These are phyloP conservation scores for Ceraclea dissimilis DNA, from an alignment of 2,888 invertebrate species.

Conservation along the genomic window DNA sequence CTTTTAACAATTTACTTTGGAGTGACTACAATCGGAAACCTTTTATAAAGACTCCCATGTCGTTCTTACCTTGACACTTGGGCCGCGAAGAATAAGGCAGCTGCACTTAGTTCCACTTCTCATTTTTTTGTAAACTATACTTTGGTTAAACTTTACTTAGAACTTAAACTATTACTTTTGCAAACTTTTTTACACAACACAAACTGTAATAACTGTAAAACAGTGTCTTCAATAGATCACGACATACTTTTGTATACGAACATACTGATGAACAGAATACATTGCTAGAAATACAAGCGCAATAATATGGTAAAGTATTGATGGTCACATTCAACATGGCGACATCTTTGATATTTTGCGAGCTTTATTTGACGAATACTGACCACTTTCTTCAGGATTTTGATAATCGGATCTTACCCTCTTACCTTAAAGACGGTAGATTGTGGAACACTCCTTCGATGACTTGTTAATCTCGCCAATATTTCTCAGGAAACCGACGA, in stretches of 20 bases:
- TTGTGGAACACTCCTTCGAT: conserved; percentile 19
- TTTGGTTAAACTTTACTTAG: conserved; percentile 7
- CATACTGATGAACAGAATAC: conserved; percentile 16
- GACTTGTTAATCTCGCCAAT: conserved; percentile 19
- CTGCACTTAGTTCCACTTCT: conserved; percentile 49
- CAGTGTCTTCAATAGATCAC: conserved; percentile 20
- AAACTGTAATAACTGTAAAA: conserved; percentile 23
- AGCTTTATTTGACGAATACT: conserved; percentile 12
- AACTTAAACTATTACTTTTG: conserved; percentile 19
- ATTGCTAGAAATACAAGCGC: conserved; percentile 22
- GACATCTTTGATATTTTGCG: conserved; percentile 10
- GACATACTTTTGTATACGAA: conserved; percentile 19
- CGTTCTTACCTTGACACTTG: conserved; percentile 47
- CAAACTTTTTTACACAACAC: conserved; percentile 19
- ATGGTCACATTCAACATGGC: conserved; percentile 23
- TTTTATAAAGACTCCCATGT: conserved; percentile 47
- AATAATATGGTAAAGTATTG: conserved; percentile 3
- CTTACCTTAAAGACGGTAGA: conserved; percentile 24
- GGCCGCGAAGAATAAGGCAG: conserved; percentile 48
- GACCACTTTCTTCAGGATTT: conserved; percentile 18
- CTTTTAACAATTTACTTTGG: conserved; percentile 22
- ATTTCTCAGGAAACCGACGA: conserved; percentile 20
- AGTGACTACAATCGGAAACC: conserved; percentile 38
- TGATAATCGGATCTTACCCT: conserved; percentile 23
- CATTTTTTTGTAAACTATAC: conserved; percentile 32